Evolutionary conservation across 2,113 vertebrate species (phyloP), one percentile per base, ranked within the genome.

Genomic region (Emberiza fucata): DNA sequence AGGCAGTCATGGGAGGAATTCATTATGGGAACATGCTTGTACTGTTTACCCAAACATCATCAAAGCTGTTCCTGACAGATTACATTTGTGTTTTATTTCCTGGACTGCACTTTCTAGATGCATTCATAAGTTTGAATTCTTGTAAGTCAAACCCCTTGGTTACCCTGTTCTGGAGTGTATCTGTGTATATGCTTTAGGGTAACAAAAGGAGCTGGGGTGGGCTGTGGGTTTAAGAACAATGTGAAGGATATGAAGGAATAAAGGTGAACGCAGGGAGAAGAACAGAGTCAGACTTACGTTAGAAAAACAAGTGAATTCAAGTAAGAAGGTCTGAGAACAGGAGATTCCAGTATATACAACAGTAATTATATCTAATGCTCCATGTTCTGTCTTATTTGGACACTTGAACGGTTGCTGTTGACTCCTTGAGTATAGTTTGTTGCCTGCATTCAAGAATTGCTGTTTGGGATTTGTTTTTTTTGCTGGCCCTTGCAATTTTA

Each of bases 141-240:
- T 75, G 0, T 40, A 35, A 54, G 51, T 81, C 59, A 45, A 54
- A 37, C 15, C 13, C 48, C 28, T 69, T 65, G 53, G 45, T 54
- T 45, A 9, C 10, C 4, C n/a, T 11, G 12, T 70, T 87, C 45
- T 33, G 19, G 27, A 25, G 17, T 9, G 14, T 37, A 9, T 50
- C 0, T 65, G 1, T 63, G 8, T 37, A 8, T 27, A 10, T 78
- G 47, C 23, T 89, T 68, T 20, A 21, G 37, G 11, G 47, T 83
- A n/a, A 29, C 0, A 0, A 0, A 4, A 40, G 39, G 39, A 35
- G 27, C 54, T 70, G 54, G 13, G 13, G 10, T 73, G 42, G 12
- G 39, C 66, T 76, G 20, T 29, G 73, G 29, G 14, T 79, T 86
- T 81, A 85, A 69, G 29, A 80, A 23, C 37, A 7, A 0, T 20